These are phyloP conservation scores for Diarsia dahlii DNA, from an alignment of 2,888 invertebrate genomes.

Conservation along the genomic window DNA sequence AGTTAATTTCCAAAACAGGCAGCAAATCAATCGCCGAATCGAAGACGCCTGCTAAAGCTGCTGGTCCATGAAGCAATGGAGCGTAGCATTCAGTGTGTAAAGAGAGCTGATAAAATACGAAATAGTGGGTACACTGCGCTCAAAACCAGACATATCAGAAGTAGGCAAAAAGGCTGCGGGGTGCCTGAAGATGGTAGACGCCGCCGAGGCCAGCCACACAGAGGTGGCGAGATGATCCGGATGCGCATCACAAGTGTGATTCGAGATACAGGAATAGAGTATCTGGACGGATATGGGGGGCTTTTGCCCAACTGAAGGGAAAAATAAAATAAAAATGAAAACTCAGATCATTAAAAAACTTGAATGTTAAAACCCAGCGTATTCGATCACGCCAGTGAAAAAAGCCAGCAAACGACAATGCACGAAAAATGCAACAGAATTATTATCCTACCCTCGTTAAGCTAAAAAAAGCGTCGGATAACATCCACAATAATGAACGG, in stretches of 20 bases:
- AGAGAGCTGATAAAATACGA: no score
- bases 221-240: neutral
- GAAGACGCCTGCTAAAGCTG: no score
- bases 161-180: neutral
- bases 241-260: neutral
- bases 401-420: constrained; percentile 53
- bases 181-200: neutral
- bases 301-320: neutral
- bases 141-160: no score
- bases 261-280: neutral
- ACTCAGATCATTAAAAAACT: neutral
- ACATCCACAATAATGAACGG: constrained; percentile 87
- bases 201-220: no score
- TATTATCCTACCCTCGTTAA: constrained; percentile 78
- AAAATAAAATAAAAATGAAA: neutral
- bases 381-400: neutral
- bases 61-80: no score
- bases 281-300: neutral
- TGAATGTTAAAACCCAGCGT: neutral
- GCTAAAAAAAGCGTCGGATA: constrained; percentile 74
- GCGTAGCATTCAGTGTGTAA: no score
- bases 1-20: no score
- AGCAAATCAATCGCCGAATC: no score
- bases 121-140: no score
- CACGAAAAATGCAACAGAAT: constrained; percentile 71